These are phyloP conservation scores for Drosophila watanabei DNA, from an alignment of 1,140 invertebrate genomes.

Conservation along the genomic window DNA sequence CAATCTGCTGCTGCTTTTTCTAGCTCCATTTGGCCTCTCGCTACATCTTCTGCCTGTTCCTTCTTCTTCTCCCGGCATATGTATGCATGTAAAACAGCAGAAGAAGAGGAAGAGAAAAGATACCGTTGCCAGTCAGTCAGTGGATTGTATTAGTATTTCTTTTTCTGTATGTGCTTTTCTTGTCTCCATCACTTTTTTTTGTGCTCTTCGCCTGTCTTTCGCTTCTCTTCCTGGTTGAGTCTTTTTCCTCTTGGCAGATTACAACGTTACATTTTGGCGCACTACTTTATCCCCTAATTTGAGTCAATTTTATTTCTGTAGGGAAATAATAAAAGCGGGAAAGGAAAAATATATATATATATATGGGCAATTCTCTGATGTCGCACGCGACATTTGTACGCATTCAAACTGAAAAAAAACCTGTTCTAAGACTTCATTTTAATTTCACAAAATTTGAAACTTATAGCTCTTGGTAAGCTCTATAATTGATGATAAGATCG, in stretches of 20 bases:
- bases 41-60: constrained; percentile 41
- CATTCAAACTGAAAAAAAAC: too few species aligned
- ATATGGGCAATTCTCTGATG: too few species aligned
- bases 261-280: constrained; percentile 27
- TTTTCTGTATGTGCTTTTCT: constrained; percentile 47
- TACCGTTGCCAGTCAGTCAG: constrained; percentile 40
- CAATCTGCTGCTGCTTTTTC: constrained; percentile 32
- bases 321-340: neutral
- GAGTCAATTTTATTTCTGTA: neutral
- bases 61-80: constrained; percentile 31
- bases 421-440: too few species aligned
- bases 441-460: too few species aligned
- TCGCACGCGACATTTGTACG: too few species aligned
- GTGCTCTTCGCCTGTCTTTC: constrained; percentile 5
- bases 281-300: constrained; percentile 8
- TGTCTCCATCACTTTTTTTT: constrained; percentile 3
- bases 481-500: too few species aligned
- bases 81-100: constrained; percentile 22
- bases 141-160: constrained; percentile 45
- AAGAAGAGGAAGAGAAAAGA: constrained; percentile 4
- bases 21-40: constrained; percentile 33
- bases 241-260: constrained; percentile 11
- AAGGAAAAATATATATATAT: neutral
- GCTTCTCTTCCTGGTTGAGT: constrained; percentile 31
- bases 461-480: too few species aligned